Evolutionary conservation across 2,113 vertebrate species (phyloP), one percentile per base, ranked within the genome.

Genomic region (Strix uralensis): DNA sequence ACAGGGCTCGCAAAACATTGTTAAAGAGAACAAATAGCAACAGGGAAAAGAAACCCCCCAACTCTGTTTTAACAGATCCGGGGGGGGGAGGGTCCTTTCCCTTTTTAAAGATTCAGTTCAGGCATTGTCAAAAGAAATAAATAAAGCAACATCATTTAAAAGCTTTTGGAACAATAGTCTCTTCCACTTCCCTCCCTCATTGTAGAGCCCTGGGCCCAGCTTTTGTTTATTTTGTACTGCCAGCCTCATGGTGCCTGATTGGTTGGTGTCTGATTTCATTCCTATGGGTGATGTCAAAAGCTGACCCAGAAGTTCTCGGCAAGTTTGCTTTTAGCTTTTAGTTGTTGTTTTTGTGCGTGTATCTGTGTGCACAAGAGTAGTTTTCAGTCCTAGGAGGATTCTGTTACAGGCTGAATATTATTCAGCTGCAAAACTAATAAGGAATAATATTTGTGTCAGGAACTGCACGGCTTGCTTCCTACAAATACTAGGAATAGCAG

Each of bases 291-390:
- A 97, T 97, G 96, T 95, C 96, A 96, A 96, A 96, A 95, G 93
- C 95, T 97, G 97, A 97, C 96, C 97, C 97, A 96, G 96, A 97
- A 97, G 95, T 96, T 97, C 94, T 95, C 58, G 7, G 97, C 87
- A 34, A 97, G 97, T 97, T 97, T 97, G 89, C 96, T 97, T 96
- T 97, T 82, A 94, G 97, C 91, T 91, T 73, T 96, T 65, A 72
- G 95, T 94, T 94, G 96, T 96, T 96, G 92, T 95, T 96, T 96
- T 91, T 97, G 94, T 96, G 92, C 26, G 11, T 92, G 78, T 96
- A 91, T 83, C 94, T 51, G 42, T 96, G 94, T 94, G 95, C 94
- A 88, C 92, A 90, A 90, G 97, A 90, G 89, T 70, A 59, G 87
- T 97, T 90, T 74, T 67, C 79, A 62, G 78, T 93, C 91, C 89